Evolutionary conservation across 2,113 vertebrate species (phyloP), one percentile per base, ranked within the genome.

Genomic region (Bucco capensis): DNA sequence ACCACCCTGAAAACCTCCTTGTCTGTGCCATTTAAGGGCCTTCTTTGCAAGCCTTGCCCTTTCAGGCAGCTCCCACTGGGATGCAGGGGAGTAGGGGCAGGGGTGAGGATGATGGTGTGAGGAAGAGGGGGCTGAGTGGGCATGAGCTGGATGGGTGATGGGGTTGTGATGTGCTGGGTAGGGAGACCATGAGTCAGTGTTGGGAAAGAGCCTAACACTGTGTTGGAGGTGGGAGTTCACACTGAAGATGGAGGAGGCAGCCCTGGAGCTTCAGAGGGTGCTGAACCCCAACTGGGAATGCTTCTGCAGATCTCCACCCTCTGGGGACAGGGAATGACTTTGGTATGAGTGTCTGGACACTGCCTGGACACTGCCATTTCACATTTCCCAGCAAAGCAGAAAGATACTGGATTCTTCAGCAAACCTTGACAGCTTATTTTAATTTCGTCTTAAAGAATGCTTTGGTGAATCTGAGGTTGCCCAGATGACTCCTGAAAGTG

Each of bases 391-490:
- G 54, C 50, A 72, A 62, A 70, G 50, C 80, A 56, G 61, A 74
- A 54, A 42, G 60, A 22, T 12, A 10, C 33, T 16, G 28, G 24
- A 38, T 72, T 69, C 33, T 70, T 94, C 44, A 53, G 44, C 25
- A 72, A 82, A 53, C 25, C 50, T 50, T 46, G 8, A 79, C 90
- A 53, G 28, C 25, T 73, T 54, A 37, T 88, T 79, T 74, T n/a
- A 70, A 30, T 88, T 51, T 86, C 27, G 37, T 51, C 47, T 65
- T 89, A 9, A 64, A 49, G 42, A 37, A 42, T 42, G 50, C 33
- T 87, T 89, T 72, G 62, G 22, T 76, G 79, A 77, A 42, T 18
- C 58, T 51, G 77, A 87, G 64, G 64, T 66, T 83, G 91, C 91
- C 75, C 67, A 37, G 24, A 35, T 30, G 21, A 21, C 19, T 89